Base-by-base conservation (phyloP, 2,797 vertebrate genomes). In the Melanotaenia nigrans region DNA sequence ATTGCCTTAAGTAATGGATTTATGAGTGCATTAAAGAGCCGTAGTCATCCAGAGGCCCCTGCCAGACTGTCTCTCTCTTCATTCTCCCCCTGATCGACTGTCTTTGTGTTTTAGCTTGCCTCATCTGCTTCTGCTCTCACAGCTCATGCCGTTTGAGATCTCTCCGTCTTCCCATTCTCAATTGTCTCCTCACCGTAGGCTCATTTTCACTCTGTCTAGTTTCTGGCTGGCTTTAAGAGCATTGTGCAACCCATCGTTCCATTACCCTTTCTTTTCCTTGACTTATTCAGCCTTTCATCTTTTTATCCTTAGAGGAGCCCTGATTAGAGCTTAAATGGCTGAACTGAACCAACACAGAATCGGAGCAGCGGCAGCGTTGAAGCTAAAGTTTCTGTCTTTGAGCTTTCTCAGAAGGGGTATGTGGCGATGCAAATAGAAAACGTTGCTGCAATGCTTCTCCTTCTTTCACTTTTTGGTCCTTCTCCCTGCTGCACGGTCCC, bases 1-100 rank as follows among this genome's bases (percentile, higher is more conserved):
- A 90, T 93, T 93, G 90, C 91, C 93, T 91, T 91, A 93, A 95
- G 93, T 94, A 94, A 95, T 94, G 92, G 95, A 93, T 95, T 95
- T 95, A 93, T 90, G 88, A 95, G 92, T 87, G 84, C 92, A 95
- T 91, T 93, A 92, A 94, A 95, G 91, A 88, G 90, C 87, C 58
- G 87, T 92, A 89, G 92, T 85, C 92, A 84, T 89, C 86, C 83
- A 85, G 80, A 78, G 81, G 85, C 78, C 90, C 82, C 90, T 91
- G 93, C 92, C 94, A 95, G 94, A 82, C 87, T 84, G 86, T 87
- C 93, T 91, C 89, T 61, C 65, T 85, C 71, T 71, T 81, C 84
- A 75, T 88, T 82, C 79, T 87, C 68, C 82, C 75, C 68, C 73
- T 85, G 71, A 85, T 84, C 72, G 78, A 81, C 85, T 86, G 66